phyloP scores from a whole-genome alignment of 35 echinoderm and acorn worm species.

The Ophioderma brevispina region DNA sequence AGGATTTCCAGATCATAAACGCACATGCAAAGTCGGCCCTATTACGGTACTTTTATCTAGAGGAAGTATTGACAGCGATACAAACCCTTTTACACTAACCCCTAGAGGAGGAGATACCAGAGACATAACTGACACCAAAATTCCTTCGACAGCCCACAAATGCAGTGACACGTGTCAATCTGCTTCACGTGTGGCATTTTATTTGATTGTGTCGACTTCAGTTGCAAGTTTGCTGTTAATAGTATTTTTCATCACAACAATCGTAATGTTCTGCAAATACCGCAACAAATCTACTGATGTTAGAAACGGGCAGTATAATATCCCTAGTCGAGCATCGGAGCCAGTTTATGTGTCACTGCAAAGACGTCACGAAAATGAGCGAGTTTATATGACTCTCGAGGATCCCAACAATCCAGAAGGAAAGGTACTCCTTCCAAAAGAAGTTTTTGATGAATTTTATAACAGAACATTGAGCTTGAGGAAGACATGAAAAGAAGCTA shows the following conservation, averaged over 20 bases:
- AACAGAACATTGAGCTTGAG: neutral
- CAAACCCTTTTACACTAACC: neutral
- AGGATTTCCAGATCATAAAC: neutral
- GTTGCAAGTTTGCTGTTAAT: neutral
- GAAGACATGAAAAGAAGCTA: neutral
- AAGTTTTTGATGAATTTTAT: conserved; percentile 4
- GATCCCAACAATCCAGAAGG: neutral
- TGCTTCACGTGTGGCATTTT: neutral
- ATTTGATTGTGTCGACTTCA: neutral
- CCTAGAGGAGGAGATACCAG: neutral
- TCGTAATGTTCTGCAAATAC: neutral
- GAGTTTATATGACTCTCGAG: neutral
- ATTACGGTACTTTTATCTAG: neutral
- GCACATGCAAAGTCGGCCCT: neutral
- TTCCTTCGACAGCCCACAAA: neutral
- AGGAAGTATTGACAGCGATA: neutral
- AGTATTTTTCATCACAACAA: neutral
- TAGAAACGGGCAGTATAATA: neutral
- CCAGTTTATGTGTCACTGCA: neutral
- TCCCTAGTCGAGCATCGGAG: neutral
- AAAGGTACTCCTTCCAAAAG: neutral
- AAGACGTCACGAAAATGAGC: neutral
- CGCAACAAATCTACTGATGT: neutral
- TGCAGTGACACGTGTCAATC: neutral
- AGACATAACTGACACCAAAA: no score